These are phyloP conservation scores for Sebastes hubbsi DNA, from an alignment of 2,797 vertebrate genomes.

Conservation along the genomic window DNA sequence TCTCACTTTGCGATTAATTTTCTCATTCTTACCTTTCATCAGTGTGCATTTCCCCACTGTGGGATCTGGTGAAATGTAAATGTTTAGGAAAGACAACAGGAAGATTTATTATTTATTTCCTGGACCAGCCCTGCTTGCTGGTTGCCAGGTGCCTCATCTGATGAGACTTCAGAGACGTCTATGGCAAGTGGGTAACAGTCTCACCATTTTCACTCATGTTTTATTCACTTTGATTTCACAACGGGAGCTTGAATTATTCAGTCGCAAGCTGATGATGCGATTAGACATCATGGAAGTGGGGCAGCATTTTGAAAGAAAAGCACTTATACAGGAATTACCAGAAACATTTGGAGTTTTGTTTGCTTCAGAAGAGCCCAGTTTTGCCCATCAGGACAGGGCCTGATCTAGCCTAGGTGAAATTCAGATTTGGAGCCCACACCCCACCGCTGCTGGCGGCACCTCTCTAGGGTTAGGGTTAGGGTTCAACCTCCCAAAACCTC, in stretches of 20 bases:
- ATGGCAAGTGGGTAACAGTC: slow-evolving; percentile 7
- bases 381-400: too few species aligned
- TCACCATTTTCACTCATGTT: slow-evolving; percentile 52
- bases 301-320: slow-evolving; percentile 17
- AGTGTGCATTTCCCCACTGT: not conserved
- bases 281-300: slow-evolving; percentile 46
- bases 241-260: slow-evolving; percentile 70
- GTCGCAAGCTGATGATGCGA: slow-evolving; percentile 12
- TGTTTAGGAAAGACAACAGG: slow-evolving; percentile 44
- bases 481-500: too few species aligned
- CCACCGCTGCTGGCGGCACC: too few species aligned
- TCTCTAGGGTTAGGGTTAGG: too few species aligned
- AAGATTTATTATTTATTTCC: slow-evolving; percentile 62
- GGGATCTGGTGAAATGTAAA: slow-evolving; percentile 5
- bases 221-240: slow-evolving; percentile 73
- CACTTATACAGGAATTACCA: not conserved
- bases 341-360: not conserved
- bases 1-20: not conserved
- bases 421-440: too few species aligned
- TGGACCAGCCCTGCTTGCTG: not conserved
- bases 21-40: not conserved
- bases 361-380: not conserved
- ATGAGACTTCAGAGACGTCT: slow-evolving; percentile 29
- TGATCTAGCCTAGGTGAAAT: too few species aligned
- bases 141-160: slow-evolving; percentile 31